Evolutionary conservation across 53 echinoderm and acorn worm species (phyloP).

Genomic region (Echinometra lucunter): DNA sequence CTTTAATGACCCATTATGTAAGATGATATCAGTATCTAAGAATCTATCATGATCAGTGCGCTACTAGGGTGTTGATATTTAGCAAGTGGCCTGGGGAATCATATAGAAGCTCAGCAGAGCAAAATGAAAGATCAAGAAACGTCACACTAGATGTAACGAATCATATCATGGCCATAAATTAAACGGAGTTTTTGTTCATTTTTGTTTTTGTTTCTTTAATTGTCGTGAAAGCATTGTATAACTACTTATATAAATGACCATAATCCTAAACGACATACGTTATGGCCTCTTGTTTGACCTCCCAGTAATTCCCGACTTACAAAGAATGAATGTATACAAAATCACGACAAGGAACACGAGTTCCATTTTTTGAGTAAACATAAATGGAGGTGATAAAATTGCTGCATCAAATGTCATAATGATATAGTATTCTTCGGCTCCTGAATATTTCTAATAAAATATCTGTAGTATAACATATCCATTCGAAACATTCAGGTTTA

Average conservation of each 20-base stretch:
- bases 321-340: too few relatives aligned
- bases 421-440: neutral
- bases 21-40: neutral
- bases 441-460: neutral
- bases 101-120: too few relatives aligned
- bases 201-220: too few relatives aligned
- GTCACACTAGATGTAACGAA: too few relatives aligned
- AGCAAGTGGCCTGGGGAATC: neutral
- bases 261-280: neutral
- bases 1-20: conserved; percentile 1
- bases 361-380: neutral
- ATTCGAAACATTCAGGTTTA: neutral
- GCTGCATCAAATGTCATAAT: neutral
- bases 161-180: too few relatives aligned
- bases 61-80: neutral
- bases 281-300: too few relatives aligned
- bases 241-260: too few relatives aligned
- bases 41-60: neutral
- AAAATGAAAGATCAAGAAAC: too few relatives aligned
- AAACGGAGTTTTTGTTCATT: too few relatives aligned
- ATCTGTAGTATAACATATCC: neutral
- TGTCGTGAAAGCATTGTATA: neutral
- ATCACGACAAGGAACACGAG: too few relatives aligned
- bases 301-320: too few relatives aligned
- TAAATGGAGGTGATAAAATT: neutral